phyloP scores from a whole-genome alignment of 2,113 vertebrate genomes.

The Chaenocephalus aceratus region DNA sequence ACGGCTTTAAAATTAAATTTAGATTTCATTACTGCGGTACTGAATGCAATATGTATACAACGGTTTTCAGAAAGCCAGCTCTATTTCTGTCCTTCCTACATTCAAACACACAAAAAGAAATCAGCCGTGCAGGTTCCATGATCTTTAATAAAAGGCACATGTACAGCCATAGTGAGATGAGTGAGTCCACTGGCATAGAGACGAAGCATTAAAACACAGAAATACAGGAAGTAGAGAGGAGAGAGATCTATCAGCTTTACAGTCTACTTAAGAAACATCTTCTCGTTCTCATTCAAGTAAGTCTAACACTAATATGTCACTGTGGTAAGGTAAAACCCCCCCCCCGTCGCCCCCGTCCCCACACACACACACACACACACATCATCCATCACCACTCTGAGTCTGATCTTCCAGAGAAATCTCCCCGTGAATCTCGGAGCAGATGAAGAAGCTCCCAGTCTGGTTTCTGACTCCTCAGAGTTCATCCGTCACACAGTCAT shows the following conservation, averaged over 20 bases:
- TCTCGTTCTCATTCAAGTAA: constrained; percentile 75
- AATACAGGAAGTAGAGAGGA: constrained; percentile 80
- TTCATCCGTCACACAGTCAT: neutral
- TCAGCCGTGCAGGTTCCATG: constrained; percentile 73
- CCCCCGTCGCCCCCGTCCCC: constrained; percentile 7
- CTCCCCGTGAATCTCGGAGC: constrained; percentile 3
- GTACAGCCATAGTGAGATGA: constrained; percentile 85
- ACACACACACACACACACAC: constrained; percentile 11
- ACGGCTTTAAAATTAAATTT: constrained; percentile 56
- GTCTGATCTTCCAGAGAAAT: constrained; percentile 35
- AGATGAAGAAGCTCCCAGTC: constrained; percentile 12
- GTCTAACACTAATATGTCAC: constrained; percentile 74
- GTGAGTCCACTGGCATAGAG: constrained; percentile 81
- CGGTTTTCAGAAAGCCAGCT: constrained; percentile 22
- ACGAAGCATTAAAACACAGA: constrained; percentile 82
- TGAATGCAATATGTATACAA: constrained; percentile 57
- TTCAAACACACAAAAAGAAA: constrained; percentile 1
- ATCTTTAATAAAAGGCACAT: constrained; percentile 86
- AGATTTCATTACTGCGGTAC: constrained; percentile 52
- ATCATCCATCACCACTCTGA: constrained; percentile 8
- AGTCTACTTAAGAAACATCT: constrained; percentile 77
- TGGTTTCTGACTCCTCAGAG: neutral
- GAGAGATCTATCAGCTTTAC: constrained; percentile 78
- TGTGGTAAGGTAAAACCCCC: constrained; percentile 40
- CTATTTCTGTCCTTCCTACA: constrained; percentile 27